These are phyloP conservation scores for Acanthosepion pharaonis DNA, from an alignment of 2,888 invertebrate species.

Conservation along the genomic window DNA sequence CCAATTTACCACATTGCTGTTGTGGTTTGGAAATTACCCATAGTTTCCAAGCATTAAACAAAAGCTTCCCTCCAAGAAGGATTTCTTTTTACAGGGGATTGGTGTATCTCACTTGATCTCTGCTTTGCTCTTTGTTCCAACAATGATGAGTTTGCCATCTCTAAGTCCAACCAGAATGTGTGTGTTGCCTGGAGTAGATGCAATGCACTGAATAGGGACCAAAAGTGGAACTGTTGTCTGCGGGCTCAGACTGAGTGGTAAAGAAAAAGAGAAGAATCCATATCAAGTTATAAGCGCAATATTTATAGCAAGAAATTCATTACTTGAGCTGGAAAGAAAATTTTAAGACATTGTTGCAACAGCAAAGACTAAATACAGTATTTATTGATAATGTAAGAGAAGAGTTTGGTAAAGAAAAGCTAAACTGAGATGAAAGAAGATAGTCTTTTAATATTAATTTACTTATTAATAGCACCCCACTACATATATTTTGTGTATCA, in stretches of 20 bases:
- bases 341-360: no score
- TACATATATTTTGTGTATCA: no score
- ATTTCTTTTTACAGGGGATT: no score
- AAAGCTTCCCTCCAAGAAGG: neutral
- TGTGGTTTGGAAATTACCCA: neutral
- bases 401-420: no score
- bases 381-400: no score
- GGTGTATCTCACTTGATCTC: slow-evolving; percentile 50
- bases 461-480: no score
- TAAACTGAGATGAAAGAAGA: no score
- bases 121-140: slow-evolving; percentile 66
- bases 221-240: slow-evolving; percentile 66
- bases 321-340: neutral
- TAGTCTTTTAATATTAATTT: no score
- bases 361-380: no score
- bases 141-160: slow-evolving; percentile 77
- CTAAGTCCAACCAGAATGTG: slow-evolving; percentile 79
- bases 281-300: neutral
- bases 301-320: neutral
- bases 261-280: neutral
- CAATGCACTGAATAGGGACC: slow-evolving; percentile 69
- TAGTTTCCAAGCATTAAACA: neutral
- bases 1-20: no score
- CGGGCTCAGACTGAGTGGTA: slow-evolving; percentile 63
- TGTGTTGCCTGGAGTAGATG: slow-evolving; percentile 73